Conservation (phyloP, 2,113 vertebrate genomes). For the Engystomops pustulosus region DNA sequence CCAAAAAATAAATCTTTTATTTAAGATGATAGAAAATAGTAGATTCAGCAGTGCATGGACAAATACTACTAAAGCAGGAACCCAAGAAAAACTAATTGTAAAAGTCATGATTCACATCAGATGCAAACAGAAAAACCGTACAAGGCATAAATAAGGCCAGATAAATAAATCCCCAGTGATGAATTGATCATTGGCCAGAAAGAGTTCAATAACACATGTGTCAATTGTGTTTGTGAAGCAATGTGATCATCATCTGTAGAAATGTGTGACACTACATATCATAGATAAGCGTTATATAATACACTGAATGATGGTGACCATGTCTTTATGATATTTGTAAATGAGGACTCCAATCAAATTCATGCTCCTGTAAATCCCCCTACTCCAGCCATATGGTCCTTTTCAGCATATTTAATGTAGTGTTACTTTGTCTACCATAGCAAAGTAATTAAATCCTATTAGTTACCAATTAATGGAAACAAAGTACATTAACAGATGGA, state of each 20-base stretch:
- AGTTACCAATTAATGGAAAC: slow-evolving; percentile 50
- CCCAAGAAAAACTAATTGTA: too few relatives aligned
- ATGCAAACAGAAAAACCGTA: too few relatives aligned
- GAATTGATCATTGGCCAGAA: not conserved
- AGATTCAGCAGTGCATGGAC: too few relatives aligned
- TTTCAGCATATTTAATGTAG: slow-evolving; percentile 24
- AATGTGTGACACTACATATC: not conserved
- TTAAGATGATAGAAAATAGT: too few relatives aligned
- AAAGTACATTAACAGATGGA: slow-evolving; percentile 52
- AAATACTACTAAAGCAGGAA: too few relatives aligned
- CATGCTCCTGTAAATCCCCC: slow-evolving; percentile 12
- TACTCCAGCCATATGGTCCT: slow-evolving; percentile 45
- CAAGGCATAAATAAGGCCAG: too few relatives aligned
- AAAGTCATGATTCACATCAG: too few relatives aligned
- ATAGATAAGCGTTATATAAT: not conserved
- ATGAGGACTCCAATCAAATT: slow-evolving; percentile 8
- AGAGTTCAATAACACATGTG: not conserved
- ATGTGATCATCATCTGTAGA: too few relatives aligned
- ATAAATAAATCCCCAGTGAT: too few relatives aligned
- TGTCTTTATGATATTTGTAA: not conserved
- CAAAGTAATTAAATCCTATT: slow-evolving; percentile 56
- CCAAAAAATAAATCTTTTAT: too few relatives aligned
- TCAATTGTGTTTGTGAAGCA: too few relatives aligned
- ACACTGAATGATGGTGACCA: not conserved
- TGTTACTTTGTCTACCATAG: slow-evolving; percentile 46